These are phyloP conservation scores for Stenchaetothrips biformis DNA, from an alignment of 2,888 invertebrate species.

Conservation along the genomic window DNA sequence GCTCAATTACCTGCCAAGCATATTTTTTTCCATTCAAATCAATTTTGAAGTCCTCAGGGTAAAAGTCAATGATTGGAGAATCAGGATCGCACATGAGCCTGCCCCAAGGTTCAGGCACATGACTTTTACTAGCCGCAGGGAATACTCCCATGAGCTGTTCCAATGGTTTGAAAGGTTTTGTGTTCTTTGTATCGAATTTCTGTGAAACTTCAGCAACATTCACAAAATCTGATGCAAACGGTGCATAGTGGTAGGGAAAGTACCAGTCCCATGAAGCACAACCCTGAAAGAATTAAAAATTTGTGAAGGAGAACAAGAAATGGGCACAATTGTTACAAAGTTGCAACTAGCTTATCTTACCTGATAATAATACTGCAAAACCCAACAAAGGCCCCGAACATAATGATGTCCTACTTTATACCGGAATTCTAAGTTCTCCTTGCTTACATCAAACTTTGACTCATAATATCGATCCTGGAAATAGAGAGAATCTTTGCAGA, in stretches of 20 bases:
- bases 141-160: conserved; percentile 99
- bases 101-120: conserved; percentile 92
- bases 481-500: not conserved
- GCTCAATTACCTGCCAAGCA: conserved; percentile 74
- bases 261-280: conserved; percentile 99
- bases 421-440: conserved; percentile 76
- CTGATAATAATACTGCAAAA: conserved; percentile 96
- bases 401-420: conserved; percentile 90
- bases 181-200: conserved; percentile 74
- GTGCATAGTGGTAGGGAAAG: conserved; percentile 99
- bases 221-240: conserved; percentile 97
- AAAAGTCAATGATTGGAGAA: conserved; percentile 96
- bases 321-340: not conserved
- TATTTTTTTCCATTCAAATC: conserved; percentile 99
- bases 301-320: not conserved
- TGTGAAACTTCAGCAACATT: conserved; percentile 81
- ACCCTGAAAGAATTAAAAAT: conserved; percentile 44
- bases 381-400: conserved; percentile 96
- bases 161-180: conserved; percentile 90
- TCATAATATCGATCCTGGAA: conserved; percentile 83
- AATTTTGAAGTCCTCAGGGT: conserved; percentile 94
- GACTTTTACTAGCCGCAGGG: conserved; percentile 91
- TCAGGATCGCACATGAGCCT: conserved; percentile 85
- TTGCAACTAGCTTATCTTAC: conserved; percentile 38
- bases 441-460: conserved; percentile 79